A percentile compares a stretch with the other conserved stretches of the same genome.
Conservation (phyloP, 2,113 vertebrate species). For the Choloepus hoffmanni region DNA sequence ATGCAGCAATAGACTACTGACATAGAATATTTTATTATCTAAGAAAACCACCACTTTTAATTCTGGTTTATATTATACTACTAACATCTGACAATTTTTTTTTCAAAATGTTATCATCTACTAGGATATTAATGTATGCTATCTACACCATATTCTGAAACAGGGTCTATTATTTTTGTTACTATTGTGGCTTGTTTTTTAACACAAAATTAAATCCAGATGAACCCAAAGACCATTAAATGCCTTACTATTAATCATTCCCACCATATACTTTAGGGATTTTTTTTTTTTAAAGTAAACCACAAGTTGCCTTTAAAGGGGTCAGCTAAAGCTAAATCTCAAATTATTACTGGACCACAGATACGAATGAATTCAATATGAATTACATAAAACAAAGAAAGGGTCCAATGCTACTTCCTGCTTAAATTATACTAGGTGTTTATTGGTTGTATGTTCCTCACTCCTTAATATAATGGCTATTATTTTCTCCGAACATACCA, state of each 20-base stretch:
- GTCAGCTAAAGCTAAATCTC: constrained; percentile 33
- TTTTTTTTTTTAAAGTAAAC: constrained; percentile 5
- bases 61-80: constrained; percentile 29
- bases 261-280: not conserved
- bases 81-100: not conserved
- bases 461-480: not conserved
- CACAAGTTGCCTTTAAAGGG: not conserved
- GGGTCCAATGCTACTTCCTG: not conserved
- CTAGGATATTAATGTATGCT: not conserved
- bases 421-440: not conserved
- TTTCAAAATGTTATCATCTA: constrained; percentile 27
- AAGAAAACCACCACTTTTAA: constrained; percentile 38
- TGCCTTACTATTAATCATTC: not conserved
- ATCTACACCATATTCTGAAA: not conserved
- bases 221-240: not conserved
- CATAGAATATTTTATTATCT: not conserved
- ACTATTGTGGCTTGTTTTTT: constrained; percentile 6
- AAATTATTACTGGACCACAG: not conserved
- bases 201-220: constrained; percentile 34
- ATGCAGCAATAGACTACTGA: not conserved
- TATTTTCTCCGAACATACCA: not conserved
- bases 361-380: constrained; percentile 3
- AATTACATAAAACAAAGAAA: constrained; percentile 46
- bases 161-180: not conserved
- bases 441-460: not conserved